phyloP scores from a whole-genome alignment of 2,797 vertebrate species.

The Intellagama lesueurii region DNA sequence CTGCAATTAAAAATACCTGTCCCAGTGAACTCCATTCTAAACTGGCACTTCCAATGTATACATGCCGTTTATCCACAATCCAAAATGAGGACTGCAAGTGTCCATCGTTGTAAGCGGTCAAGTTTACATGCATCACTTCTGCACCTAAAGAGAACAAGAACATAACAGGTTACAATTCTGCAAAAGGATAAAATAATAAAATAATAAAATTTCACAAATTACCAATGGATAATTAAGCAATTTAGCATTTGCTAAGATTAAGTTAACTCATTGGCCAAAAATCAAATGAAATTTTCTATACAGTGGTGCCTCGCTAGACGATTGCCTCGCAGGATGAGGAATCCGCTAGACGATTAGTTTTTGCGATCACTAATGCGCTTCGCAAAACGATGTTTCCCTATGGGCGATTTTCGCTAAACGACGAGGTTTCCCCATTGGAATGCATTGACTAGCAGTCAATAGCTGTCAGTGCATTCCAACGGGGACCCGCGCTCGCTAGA shows the following conservation, averaged over 20 bases:
- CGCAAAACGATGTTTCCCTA: too few species aligned
- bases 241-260: background rate
- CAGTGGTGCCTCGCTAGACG: too few species aligned
- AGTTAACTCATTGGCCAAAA: too few species aligned
- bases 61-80: constrained; percentile 94
- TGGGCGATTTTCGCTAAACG: too few species aligned
- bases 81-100: constrained; percentile 92
- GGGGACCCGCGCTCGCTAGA: too few species aligned
- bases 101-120: constrained; percentile 89
- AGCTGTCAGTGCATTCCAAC: too few species aligned
- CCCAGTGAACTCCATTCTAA: constrained; percentile 94
- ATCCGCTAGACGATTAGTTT: too few species aligned
- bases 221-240: background rate
- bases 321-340: too few species aligned
- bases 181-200: background rate
- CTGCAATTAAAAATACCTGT: constrained; percentile 80
- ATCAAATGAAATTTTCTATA: too few species aligned
- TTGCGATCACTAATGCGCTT: too few species aligned
- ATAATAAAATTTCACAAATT: background rate
- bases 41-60: constrained; percentile 94
- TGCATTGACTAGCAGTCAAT: too few species aligned
- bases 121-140: constrained; percentile 92
- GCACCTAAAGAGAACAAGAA: constrained; percentile 82
- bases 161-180: constrained; percentile 25
- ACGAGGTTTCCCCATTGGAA: too few species aligned